phyloP scores from a whole-genome alignment of 2,113 vertebrate species.

The Bucco capensis region DNA sequence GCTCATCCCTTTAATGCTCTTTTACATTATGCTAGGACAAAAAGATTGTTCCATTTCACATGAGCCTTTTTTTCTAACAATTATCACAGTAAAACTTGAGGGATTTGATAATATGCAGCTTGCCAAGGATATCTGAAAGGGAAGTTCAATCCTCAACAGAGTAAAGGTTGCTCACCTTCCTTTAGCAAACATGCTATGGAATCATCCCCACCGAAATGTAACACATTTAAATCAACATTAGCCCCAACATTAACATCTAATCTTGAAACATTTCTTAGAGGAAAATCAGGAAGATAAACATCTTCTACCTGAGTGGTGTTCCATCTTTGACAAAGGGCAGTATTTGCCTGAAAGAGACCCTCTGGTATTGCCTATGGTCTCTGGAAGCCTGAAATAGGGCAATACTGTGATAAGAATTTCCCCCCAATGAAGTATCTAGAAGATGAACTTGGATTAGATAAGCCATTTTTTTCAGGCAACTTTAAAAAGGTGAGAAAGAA shows the following conservation, averaged over 20 bases:
- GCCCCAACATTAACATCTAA: fast-evolving
- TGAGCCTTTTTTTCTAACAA: neutral
- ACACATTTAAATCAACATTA: neutral
- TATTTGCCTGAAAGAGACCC: neutral
- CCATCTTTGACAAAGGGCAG: neutral
- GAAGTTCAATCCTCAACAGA: neutral
- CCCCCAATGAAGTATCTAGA: fast-evolving
- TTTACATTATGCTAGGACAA: fast-evolving
- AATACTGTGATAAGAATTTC: fast-evolving
- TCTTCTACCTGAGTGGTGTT: neutral
- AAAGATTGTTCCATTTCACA: neutral
- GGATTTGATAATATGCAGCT: fast-evolving
- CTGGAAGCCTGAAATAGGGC: neutral
- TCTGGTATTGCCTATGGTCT: neutral
- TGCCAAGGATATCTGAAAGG: neutral
- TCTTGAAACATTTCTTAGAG: neutral
- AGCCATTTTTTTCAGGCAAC: neutral
- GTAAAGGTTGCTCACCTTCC: neutral
- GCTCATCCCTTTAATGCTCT: neutral
- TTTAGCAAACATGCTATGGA: neutral
- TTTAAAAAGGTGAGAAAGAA: neutral
- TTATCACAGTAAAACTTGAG: neutral
- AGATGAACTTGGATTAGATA: neutral
- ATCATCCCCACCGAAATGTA: no score
- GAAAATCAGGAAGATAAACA: neutral